Conservation (phyloP, 2,888 invertebrate species). For the Lapara coniferarum region DNA sequence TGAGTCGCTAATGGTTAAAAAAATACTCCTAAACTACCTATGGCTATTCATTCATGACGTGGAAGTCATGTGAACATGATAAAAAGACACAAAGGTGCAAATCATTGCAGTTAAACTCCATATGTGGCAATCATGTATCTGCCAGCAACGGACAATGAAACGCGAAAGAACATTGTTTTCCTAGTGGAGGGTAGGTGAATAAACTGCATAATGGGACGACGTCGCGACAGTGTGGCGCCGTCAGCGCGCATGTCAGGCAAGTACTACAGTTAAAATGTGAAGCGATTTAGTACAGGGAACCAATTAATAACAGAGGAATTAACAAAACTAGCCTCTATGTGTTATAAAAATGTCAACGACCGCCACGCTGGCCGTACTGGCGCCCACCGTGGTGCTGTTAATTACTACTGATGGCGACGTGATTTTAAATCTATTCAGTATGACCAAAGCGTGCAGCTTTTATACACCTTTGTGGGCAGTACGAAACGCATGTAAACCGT, state of each 20-base stretch:
- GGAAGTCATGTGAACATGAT: background rate
- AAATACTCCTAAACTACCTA: too few species aligned
- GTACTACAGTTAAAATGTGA: conserved; percentile 9
- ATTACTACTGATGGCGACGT: background rate
- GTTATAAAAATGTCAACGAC: background rate
- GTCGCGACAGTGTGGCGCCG: conserved; percentile 60
- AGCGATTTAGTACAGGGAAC: conserved; percentile 21
- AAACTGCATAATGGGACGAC: conserved; percentile 62
- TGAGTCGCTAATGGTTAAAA: too few species aligned
- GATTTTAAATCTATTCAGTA: background rate
- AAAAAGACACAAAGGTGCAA: too few species aligned
- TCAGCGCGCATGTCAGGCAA: conserved; percentile 36
- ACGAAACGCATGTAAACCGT: background rate
- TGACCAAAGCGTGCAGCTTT: background rate
- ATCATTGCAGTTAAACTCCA: background rate
- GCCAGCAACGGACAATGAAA: conserved; percentile 38
- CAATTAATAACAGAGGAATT: conserved; percentile 6
- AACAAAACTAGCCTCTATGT: background rate
- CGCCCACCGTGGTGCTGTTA: background rate
- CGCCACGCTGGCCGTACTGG: background rate
- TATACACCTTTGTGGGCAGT: background rate
- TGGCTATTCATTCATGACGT: background rate
- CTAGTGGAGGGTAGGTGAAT: conserved; percentile 57
- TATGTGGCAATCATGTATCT: conserved; percentile 14
- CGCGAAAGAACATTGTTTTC: conserved; percentile 40